Evolutionary conservation across 2,888 invertebrate species (phyloP).

Genomic region (Thereva unica): DNA sequence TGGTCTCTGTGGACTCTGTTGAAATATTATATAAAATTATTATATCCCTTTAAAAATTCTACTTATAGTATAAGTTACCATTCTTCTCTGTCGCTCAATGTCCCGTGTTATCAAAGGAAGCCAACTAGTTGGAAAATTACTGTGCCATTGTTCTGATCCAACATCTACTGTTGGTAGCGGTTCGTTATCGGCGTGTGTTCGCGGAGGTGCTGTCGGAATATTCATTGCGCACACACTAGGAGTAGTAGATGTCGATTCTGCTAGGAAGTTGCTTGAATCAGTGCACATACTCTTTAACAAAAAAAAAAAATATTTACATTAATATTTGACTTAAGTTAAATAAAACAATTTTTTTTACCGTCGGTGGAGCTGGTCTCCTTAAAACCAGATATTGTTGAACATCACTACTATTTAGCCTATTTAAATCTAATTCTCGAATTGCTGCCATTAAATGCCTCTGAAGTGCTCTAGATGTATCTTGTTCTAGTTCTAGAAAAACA

Average conservation of each 20-base stretch:
- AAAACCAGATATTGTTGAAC: constrained; percentile 45
- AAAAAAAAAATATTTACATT: no score
- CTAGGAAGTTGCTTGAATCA: neutral
- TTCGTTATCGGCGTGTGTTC: constrained; percentile 46
- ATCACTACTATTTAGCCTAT: constrained; percentile 38
- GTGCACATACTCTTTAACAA: constrained; percentile 48
- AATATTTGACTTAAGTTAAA: no score
- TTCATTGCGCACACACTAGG: no score
- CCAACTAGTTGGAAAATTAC: constrained; percentile 75
- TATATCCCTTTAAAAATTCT: neutral
- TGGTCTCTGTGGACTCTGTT: constrained; percentile 61
- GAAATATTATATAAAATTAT: neutral
- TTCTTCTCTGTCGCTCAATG: constrained; percentile 70
- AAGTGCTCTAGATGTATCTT: constrained; percentile 33
- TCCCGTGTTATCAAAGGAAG: constrained; percentile 86
- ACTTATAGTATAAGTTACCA: constrained; percentile 49
- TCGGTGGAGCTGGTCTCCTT: constrained; percentile 38
- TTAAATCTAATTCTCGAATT: constrained; percentile 37
- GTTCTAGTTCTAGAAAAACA: constrained; percentile 36
- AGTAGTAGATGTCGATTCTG: no score
- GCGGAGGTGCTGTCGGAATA: constrained; percentile 42
- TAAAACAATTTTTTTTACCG: constrained; percentile 22
- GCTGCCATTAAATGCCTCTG: constrained; percentile 38
- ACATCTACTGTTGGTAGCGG: constrained; percentile 61
- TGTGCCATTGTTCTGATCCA: constrained; percentile 67